Conservation (phyloP, 2,113 vertebrate species). For the Paratilapia polleni region DNA sequence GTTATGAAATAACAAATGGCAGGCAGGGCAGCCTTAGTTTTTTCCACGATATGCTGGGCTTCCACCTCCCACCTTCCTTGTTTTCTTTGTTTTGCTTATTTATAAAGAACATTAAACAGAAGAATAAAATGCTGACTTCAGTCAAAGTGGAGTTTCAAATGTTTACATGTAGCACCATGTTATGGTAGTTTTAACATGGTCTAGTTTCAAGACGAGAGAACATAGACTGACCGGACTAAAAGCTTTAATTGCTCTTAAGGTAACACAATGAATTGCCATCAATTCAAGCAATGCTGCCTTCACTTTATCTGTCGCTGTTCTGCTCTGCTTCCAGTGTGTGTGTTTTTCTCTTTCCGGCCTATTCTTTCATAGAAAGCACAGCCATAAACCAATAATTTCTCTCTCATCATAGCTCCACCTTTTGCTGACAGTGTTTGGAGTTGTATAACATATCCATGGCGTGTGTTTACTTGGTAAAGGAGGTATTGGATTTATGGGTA, state of each 20-base stretch:
- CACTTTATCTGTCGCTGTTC: no score
- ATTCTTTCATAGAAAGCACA: neutral
- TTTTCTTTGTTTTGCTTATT: neutral
- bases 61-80: neutral
- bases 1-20: constrained; percentile 45
- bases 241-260: neutral
- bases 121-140: neutral
- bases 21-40: neutral
- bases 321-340: no score
- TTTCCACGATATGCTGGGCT: neutral
- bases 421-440: neutral
- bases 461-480: neutral
- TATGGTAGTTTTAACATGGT: neutral
- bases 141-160: neutral
- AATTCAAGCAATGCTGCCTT: neutral
- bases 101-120: neutral
- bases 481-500: neutral
- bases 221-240: neutral
- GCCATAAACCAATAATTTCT: neutral
- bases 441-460: neutral
- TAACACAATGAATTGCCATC: neutral
- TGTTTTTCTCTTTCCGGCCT: no score
- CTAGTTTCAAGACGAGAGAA: neutral
- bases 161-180: neutral
- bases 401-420: neutral